Evolutionary conservation across 2,113 vertebrate species (phyloP), one percentile per base, ranked within the genome.

Genomic region (Gallinago media): DNA sequence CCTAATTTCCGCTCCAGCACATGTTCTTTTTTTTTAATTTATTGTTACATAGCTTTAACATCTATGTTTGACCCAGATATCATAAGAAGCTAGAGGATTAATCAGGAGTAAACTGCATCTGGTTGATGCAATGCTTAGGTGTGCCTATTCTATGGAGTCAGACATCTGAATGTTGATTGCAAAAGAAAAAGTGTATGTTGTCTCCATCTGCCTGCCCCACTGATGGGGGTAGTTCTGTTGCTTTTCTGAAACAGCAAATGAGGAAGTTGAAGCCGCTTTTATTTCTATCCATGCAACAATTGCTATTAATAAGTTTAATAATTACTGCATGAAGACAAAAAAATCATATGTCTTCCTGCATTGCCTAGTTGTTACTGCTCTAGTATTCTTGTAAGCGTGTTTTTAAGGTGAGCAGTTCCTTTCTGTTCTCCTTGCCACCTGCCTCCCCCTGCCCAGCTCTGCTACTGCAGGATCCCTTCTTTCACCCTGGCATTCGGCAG

Each of bases 81-180:
- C 15, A 14, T 70, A 79, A 89, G 77, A 94, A 95, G 42, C 46
- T 79, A 73, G 63, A 83, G 67, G 42, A 94, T 92, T 95, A 90
- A 66, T 90, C 34, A 47, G 70, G 66, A 94, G 83, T 79, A 90
- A 92, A 80, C 89, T 70, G 66, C 15, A 91, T 85, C 36, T 82
- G 27, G 6, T 82, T 68, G 13, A 46, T 96, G 63, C 32, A 68
- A 27, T 67, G 49, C 16, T 84, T 91, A 84, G 38, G 31, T 63
- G 12, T 75, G 92, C 40, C 29, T 82, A 2, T 79, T 68, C 29
- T 90, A 27, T 6, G 3, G 32, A 85, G 82, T 89, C 44, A 82
- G 70, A 15, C n/a, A 76, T 59, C 29, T 54, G 54, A 76, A 73
- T 88, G 15, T 42, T 85, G 13, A 36, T 27, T 65, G 66, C 25